phyloP scores from a whole-genome alignment of 2,113 vertebrate genomes.

The Oceanodroma tethys region DNA sequence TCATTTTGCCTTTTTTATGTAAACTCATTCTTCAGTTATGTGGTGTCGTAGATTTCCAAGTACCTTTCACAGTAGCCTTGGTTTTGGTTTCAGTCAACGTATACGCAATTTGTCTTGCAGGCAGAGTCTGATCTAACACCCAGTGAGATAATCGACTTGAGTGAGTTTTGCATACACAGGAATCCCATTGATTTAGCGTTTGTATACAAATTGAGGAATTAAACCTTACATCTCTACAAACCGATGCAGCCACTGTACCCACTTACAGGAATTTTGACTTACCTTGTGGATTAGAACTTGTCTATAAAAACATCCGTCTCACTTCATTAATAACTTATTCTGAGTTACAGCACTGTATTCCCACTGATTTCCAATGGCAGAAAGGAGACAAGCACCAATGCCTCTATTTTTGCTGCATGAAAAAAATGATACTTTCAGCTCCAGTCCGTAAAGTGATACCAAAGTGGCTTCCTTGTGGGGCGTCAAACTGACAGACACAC shows the following conservation, averaged over 20 bases:
- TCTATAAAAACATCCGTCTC: background rate
- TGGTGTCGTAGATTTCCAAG: background rate
- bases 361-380: background rate
- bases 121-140: background rate
- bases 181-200: background rate
- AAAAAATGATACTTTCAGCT: background rate
- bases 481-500: background rate
- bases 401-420: background rate
- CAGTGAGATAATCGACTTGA: background rate
- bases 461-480: background rate
- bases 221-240: background rate
- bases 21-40: background rate
- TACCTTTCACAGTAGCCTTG: background rate
- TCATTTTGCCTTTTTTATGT: background rate
- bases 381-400: background rate
- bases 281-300: background rate
- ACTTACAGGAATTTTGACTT: background rate
- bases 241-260: background rate
- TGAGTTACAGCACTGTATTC: background rate
- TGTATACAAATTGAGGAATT: background rate
- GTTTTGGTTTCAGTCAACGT: background rate
- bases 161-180: background rate
- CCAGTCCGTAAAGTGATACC: background rate
- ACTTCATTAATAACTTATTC: background rate
- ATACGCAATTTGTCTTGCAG: background rate